phyloP scores from a whole-genome alignment of 2,888 invertebrate genomes.

The Nemapogon koenigi region DNA sequence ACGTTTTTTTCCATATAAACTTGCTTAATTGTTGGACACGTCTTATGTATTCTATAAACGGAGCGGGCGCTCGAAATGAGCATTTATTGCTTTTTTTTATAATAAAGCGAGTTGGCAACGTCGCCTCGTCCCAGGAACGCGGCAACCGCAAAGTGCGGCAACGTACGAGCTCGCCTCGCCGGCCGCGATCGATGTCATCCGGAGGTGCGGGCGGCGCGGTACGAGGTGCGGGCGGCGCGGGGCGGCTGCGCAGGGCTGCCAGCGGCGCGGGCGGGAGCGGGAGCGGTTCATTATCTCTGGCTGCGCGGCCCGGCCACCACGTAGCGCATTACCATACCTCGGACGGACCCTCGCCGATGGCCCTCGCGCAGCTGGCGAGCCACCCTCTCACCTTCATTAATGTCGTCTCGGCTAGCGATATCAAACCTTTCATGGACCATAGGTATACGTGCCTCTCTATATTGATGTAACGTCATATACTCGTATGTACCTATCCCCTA shows the following conservation, averaged over 20 bases:
- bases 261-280: constrained; percentile 1
- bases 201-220: constrained; percentile 19
- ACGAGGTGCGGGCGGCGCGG: constrained; percentile 29
- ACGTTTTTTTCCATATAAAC: too few species aligned
- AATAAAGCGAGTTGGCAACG: constrained; percentile 10
- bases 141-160: constrained; percentile 12
- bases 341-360: background rate
- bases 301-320: constrained; percentile 9
- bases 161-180: constrained; percentile 5
- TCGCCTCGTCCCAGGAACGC: constrained; percentile 7
- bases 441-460: constrained; percentile 17
- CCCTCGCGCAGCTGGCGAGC: background rate
- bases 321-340: background rate
- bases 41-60: too few species aligned
- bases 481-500: background rate
- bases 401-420: constrained; percentile 16
- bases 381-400: constrained; percentile 16
- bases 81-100: too few species aligned
- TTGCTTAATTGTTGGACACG: too few species aligned
- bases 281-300: constrained; percentile 8
- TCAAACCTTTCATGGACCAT: constrained; percentile 18
- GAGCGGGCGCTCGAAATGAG: too few species aligned
- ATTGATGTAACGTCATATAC: constrained; percentile 4
- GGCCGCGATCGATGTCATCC: constrained; percentile 1
- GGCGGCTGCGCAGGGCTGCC: constrained; percentile 22